Evolutionary conservation across 2,888 invertebrate species (phyloP), one percentile per base, ranked within the genome.

Genomic region (Stenichneumon culpator): DNA sequence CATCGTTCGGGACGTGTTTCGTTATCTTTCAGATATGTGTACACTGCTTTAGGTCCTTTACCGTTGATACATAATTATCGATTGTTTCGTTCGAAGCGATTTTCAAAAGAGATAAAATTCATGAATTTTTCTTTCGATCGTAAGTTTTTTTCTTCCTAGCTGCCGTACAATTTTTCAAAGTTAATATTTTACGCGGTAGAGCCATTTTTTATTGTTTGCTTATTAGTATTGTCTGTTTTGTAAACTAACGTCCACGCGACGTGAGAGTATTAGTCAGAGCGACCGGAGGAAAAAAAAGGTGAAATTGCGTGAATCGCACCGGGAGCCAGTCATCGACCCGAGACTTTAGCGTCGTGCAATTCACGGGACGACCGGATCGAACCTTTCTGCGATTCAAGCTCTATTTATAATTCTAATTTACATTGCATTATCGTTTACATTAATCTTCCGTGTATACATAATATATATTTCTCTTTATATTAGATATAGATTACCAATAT

Each of bases 1-100:
- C 52, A 60, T 57, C 36, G 52, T 63, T 80, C 68, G 63, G 68
- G 73, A 86, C 52, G 75, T 70, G 22, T 70, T 73, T 73, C 74
- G 81, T 79, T 83, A 84, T 86, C 67, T 39, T 80, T 86, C 39
- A 68, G 86, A 87, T 87, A 87, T 86, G 87, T 82, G 72, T 74
- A 73, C 68, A 74, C 25, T 72, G 75, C 52, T 32, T 36, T 22
- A 22, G 57, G 14, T 81, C 28, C 54, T 63, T 77, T 78, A 65
- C 54, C 68, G n/a, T 60, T 50, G 22, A 63, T 69, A 65, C 36
- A 77, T 73, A 39, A 80, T 57, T 79, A 44, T 69, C 16, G 22
- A 28, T 19, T 54, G 36, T 57, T 32, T 50, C 32, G 52, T 57
- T 50, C 65, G 32, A 50, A 19, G 47, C 14, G 4, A 32, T 65